These are phyloP conservation scores for Tolmerus cingulatus DNA, from an alignment of 2,888 invertebrate genomes.

Conservation along the genomic window DNA sequence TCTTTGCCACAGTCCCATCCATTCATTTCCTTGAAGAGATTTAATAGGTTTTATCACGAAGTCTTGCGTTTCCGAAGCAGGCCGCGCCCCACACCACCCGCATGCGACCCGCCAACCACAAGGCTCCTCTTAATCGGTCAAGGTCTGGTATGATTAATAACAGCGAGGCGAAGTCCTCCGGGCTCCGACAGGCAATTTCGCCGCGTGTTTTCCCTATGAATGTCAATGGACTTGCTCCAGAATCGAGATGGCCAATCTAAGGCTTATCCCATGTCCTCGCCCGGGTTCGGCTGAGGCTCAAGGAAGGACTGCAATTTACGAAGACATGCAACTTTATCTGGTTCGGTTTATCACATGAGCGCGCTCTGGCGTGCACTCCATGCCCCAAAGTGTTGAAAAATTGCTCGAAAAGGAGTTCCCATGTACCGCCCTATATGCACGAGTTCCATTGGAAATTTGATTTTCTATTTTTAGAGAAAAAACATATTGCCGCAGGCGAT, in stretches of 20 bases:
- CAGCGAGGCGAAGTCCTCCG: neutral
- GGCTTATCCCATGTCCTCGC: neutral
- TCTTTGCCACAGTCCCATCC: constrained; percentile 26
- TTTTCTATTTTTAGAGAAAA: constrained; percentile 11
- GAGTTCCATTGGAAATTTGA: constrained; percentile 16
- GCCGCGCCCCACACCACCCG: neutral
- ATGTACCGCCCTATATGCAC: neutral
- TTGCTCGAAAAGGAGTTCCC: neutral
- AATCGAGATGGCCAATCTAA: neutral
- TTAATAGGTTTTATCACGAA: constrained; percentile 38
- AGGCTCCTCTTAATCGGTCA: constrained; percentile 17
- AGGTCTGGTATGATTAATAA: constrained; percentile 37
- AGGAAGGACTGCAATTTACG: neutral
- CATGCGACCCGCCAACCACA: no score
- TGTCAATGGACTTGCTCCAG: constrained; percentile 25
- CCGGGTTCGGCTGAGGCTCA: neutral
- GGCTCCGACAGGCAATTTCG: constrained; percentile 6
- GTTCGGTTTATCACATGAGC: constrained; percentile 21
- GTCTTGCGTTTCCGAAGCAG: constrained; percentile 17
- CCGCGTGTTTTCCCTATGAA: neutral
- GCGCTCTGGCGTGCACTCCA: neutral
- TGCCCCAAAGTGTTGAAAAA: neutral
- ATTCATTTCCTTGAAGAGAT: constrained; percentile 36
- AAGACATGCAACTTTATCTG: constrained; percentile 30
- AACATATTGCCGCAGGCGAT: neutral